Evolutionary conservation across 2,113 vertebrate species (phyloP), one percentile per base, ranked within the genome.

Genomic region (Sigmodon hispidus): DNA sequence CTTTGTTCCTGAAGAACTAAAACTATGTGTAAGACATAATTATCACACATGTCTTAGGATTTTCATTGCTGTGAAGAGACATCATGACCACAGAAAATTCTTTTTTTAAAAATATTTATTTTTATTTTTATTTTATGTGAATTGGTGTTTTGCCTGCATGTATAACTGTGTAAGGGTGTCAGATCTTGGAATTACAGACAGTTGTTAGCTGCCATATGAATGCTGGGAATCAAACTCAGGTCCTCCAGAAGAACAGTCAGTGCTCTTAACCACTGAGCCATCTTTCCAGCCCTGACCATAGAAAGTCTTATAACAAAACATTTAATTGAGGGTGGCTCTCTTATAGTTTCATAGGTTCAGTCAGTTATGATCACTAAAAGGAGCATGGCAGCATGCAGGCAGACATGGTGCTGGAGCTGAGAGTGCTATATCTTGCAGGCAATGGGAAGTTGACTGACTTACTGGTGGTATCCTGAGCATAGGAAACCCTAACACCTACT

Each of bases 11-110:
- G 86, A 89, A 86, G 43, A 86, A 72, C 45, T 36, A 81, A 81
- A 95, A 85, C 57, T 86, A 81, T 45, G 34, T n/a, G 7, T 21
- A 63, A 79, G n/a, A 57, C 3, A 76, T 45, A 96, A 89, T 96
- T 96, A 45, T 93, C 55, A 72, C n/a, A 40, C 61, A 26, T 0
- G 4, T 72, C n/a, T 40, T 40, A 72, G 19, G 69, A n/a, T 72
- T 40, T 72, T 72, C 19, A 72, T 40, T 72, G 8, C 19, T 72
- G 69, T 7, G n/a, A 72, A 72, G 69, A 22, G 19, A 72, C n/a
- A 72, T 21, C 36, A 22, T 72, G 36, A 72, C 36, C 36, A 4
- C 11, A 1, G 3, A 36, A 40, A 72, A n/a, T n/a, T n/a, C n/a
- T n/a, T n/a, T n/a, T n/a, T n/a, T n/a, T n/a, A n/a, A n/a, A n/a